Conservation (phyloP, 2,113 vertebrate species). For the Phylloscopus trochilus region DNA sequence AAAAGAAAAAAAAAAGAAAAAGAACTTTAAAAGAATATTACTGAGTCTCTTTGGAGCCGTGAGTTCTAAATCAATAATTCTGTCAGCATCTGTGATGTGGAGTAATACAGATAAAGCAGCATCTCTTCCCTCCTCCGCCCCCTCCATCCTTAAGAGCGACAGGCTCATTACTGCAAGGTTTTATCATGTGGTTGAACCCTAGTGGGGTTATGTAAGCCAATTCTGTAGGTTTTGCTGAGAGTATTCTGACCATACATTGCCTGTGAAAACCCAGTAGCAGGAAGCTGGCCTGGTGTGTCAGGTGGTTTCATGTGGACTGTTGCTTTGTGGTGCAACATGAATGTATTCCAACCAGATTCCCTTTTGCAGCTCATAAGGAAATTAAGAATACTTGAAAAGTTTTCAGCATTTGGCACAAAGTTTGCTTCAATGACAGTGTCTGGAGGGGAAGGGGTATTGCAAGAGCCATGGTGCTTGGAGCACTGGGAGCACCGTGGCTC, state of each 20-base stretch:
- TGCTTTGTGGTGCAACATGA: neutral
- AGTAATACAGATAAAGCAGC: conserved; percentile 50
- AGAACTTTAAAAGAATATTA: conserved; percentile 12
- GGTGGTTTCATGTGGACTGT: neutral
- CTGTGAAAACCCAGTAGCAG: neutral
- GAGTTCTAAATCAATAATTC: conserved; percentile 71
- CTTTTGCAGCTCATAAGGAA: neutral
- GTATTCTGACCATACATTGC: neutral
- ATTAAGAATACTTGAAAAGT: neutral
- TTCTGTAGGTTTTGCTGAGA: conserved; percentile 1
- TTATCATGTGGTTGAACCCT: neutral
- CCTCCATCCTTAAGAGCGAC: neutral
- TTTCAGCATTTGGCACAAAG: neutral
- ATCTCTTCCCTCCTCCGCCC: neutral
- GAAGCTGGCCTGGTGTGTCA: neutral
- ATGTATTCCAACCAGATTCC: neutral
- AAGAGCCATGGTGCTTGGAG: neutral
- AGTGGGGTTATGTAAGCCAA: neutral
- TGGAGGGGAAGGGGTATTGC: neutral
- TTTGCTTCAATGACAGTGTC: neutral
- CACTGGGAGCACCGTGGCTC: neutral
- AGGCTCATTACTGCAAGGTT: neutral
- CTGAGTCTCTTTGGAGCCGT: conserved; percentile 56
- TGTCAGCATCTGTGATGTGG: conserved; percentile 65
- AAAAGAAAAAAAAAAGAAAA: no score